Evolutionary conservation across 2,888 invertebrate genomes (phyloP), one percentile per base, ranked within the genome.

Genomic region (Tetropium fuscum): DNA sequence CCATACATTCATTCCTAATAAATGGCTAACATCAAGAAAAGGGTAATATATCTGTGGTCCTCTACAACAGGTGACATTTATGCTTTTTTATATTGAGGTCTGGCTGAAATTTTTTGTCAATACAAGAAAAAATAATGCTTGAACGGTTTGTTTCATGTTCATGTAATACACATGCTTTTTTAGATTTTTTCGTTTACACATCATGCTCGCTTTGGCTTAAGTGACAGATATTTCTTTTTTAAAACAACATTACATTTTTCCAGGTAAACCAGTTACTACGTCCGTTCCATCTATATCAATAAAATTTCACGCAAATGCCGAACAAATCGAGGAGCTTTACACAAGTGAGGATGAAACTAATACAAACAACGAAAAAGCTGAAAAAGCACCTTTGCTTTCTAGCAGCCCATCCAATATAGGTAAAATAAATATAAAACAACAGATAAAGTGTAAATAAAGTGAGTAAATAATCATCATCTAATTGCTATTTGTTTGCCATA

Each of bases 271-370:
- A n/a, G 76, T 79, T 10, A 81, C 79, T 36, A 79, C 82, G 41
- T 82, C 82, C 10, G 81, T 81, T 48, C 78, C 87, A 38, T 82
- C 85, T 20, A 80, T 87, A 54, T 85, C 89, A 4, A 88, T 91
- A 71, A 87, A 89, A 73, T 92, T 91, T 73, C 90, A 90, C 82
- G 89, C 90, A n/a, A 90, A 88, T 70, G 90, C 89, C 74, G 91
- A 91, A 72, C 89, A 90, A 78, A 77, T 91, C 51, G 91, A 91
- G 71, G 90, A 91, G 73, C 74, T 91, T 7, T 88, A 84, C 71
- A 84, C 85, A 49, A 85, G 84, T 41, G 89, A 89, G 74, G 87
- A 87, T 30, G 87, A 87, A 40, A 63, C 51, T 7, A 55, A 27
- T 22, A 49, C 40, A 27, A 47, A 10, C 30, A 58, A 60, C 6